These are phyloP conservation scores for Sebastes vulpes DNA, from an alignment of 2,797 vertebrate species.

Conservation along the genomic window DNA sequence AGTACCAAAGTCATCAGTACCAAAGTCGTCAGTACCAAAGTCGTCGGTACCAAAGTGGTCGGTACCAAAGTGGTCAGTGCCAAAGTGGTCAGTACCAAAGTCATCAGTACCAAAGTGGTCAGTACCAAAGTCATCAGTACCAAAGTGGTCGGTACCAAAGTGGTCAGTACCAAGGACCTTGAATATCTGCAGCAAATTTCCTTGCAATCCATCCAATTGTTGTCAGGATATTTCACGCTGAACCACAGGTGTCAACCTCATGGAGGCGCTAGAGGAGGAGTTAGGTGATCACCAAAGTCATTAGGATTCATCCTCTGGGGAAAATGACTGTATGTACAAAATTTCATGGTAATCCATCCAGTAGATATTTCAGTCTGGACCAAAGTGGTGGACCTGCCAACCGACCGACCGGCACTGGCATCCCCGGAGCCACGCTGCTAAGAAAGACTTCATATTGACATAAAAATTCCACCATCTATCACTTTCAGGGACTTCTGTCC, in stretches of 20 bases:
- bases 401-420: background rate
- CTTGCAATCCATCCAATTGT: background rate
- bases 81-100: too few relatives aligned
- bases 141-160: background rate
- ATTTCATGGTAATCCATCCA: background rate
- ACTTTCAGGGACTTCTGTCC: slow-evolving; percentile 26
- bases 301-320: background rate
- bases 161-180: background rate
- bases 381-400: background rate
- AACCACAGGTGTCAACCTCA: background rate
- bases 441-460: slow-evolving; percentile 10
- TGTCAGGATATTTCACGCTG: background rate
- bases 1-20: too few relatives aligned
- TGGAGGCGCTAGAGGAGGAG: background rate
- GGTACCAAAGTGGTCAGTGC: too few relatives aligned
- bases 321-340: background rate
- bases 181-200: background rate
- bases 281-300: background rate
- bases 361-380: background rate
- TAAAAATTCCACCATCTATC: slow-evolving; percentile 47
- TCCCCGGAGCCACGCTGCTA: background rate
- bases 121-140: too few relatives aligned
- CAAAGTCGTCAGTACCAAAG: too few relatives aligned
- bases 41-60: too few relatives aligned
- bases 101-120: too few relatives aligned